Evolutionary conservation across 2,797 vertebrate genomes (phyloP), one percentile per base, ranked within the genome.

Genomic region (Muraenolepis orangiensis): DNA sequence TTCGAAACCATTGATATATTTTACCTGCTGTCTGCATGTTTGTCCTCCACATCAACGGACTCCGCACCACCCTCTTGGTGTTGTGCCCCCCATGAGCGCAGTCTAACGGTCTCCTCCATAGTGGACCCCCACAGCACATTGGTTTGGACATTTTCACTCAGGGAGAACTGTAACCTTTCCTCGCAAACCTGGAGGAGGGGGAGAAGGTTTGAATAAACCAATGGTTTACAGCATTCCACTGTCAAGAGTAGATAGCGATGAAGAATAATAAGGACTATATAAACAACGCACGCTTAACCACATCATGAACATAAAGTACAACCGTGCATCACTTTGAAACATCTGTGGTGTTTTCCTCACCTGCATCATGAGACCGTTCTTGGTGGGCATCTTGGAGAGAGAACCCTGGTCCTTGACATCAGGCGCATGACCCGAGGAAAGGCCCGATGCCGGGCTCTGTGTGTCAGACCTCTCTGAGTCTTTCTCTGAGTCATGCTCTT

Each of bases 91-190:
- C 93, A 94, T 42, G 92, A 90, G 46, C 83, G 87, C 12, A 93
- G 83, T 28, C 73, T 87, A 3, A 90, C 92, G 0, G 89, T 86
- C 80, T 94, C 94, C 78, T 91, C 91, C 73, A 93, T 85, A 23
- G 90, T 89, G 1, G 87, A 72, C 5, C 91, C 93, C 85, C 94
- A 96, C 8, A 98, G 93, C 71, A 96, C 88, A 70, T 96, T 97
- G 77, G 95, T 94, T 76, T 96, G 95, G 83, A 97, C 95, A n/a
- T 96, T 95, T 90, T 97, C 96, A 88, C 95, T 92, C 71, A 98
- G 93, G 5, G 95, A 96, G 87, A 94, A 94, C 88, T 96, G 94
- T 74, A 97, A 90, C 81, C 94, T 95, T 83, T 98, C 96, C 82
- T 97, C 95, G 90, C 95, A 96, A 80, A 98, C 95, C 94, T 98